These are phyloP conservation scores for Pteronura brasiliensis DNA, from an alignment of 2,113 vertebrate species.

Conservation along the genomic window DNA sequence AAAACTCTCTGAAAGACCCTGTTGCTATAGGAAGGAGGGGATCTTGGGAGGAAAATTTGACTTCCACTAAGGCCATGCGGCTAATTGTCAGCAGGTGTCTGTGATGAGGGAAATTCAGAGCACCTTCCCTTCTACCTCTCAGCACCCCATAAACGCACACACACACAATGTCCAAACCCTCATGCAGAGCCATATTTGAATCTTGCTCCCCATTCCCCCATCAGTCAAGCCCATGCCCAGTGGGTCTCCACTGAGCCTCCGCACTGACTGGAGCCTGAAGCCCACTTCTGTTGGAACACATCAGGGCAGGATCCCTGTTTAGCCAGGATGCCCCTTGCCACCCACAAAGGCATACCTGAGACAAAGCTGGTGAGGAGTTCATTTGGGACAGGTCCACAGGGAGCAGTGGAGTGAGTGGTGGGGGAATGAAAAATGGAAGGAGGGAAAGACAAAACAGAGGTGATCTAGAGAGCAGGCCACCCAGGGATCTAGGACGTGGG, in stretches of 20 bases:
- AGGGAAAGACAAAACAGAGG: background rate
- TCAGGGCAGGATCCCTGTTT: background rate
- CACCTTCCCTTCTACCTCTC: background rate
- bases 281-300: background rate
- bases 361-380: background rate
- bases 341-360: background rate
- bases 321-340: background rate
- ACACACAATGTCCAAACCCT: background rate
- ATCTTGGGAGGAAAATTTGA: accelerated
- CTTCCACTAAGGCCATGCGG: background rate
- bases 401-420: background rate
- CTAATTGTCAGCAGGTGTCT: background rate
- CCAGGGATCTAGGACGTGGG: accelerated
- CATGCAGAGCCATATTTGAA: background rate
- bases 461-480: accelerated
- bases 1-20: background rate
- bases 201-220: background rate
- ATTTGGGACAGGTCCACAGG: background rate
- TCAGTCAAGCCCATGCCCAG: background rate
- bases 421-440: background rate
- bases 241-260: background rate
- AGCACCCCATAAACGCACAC: background rate
- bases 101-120: background rate
- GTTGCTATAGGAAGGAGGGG: background rate
- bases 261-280: background rate